Evolutionary conservation across 1,140 invertebrate species (phyloP), one percentile per base, ranked within the genome.

Genomic region (Drosophila prosaltans): DNA sequence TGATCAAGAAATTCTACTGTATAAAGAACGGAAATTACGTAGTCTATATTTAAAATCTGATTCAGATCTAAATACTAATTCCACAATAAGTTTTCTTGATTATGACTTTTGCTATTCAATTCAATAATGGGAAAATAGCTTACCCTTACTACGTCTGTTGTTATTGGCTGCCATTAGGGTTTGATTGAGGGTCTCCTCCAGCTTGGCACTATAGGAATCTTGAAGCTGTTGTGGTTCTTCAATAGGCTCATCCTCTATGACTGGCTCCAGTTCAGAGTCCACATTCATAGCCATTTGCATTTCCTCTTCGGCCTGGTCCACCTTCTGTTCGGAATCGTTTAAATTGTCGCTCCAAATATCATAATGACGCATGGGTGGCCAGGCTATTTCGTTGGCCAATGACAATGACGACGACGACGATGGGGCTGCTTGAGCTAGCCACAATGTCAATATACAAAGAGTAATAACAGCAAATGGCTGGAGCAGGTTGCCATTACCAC

Each of bases 331-430:
- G 4, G 65, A 45, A 11, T 66, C 51, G 45, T 26, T 60, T 16
- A 65, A 70, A 54, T 88, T 71, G 40, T 72, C 74, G 81, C 69
- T 86, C 89, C 89, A 91, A 58, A 91, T 91, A 90, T 91, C 89
- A 63, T 85, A 82, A 75, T 91, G 81, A 30, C 69, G 76, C 89
- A 91, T 76, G 45, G 83, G 79, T 72, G 89, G 89, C 89, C 89
- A 91, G 58, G 65, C 89, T 7, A 71, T 74, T 67, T 83, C 78
- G 57, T 81, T 84, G 30, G 65, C 28, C n/a, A 66, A 26, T 57
- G 72, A 51, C 26, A 55, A 16, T 32, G 72, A 51, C 32, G 55
- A 39, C 24, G 71, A 26, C 39, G 26, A 2, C n/a, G 57, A 62
- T 51, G 69, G 64, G n/a, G 78, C 71, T 67, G 78, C 62, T 24